Base-by-base conservation (phyloP, 35 echinoderm and acorn worm genomes). In the Eucidaris tribuloides region DNA sequence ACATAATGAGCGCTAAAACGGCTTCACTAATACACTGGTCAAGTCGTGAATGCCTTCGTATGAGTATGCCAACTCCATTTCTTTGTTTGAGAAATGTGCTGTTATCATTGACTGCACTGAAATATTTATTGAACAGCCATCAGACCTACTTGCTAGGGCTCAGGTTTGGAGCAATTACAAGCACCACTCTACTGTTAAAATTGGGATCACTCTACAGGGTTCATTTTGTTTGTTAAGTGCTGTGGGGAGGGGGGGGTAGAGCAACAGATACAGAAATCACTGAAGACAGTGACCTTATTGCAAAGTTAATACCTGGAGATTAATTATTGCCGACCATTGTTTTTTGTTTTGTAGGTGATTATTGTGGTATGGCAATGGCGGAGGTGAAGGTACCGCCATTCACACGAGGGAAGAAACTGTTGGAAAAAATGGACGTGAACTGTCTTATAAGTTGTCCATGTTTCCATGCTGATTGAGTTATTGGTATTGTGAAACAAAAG, bases 71-170 rank as follows among this genome's bases (percentile, higher is more conserved):
- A 17, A 76, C 71, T 14, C 55, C 80, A 45, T 86, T 92, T 58
- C 40, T 20, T 55, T 48, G 35, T 92, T 92, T 86, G 59, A 83
- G 11, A 56, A 49, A 43, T 13, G 77, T 45, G 89, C 83, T 7
- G 43, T 86, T 22, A 87, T 92, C 3, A 87, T 92, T 24, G 90
- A 92, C 29, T 92, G 83, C 45, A 74, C 79, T 72, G 84, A 92
- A 71, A 35, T 92, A 7, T 92, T 92, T 38, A 74, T 54, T 35
- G 79, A 92, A 13, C 13, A 84, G 64, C 89, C 83, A 40, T 52
- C 82, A 24, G 79, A 57, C 62, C 28, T 92, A 18, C 5, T 57
- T 18, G 89, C 89, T 3, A 48, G 83, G n/a, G 74, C 76, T 54
- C 72, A 81, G 18, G 79, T 76, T 19, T 86, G 57, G 43, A 80